These are phyloP conservation scores for Cichlasoma orientale DNA, from an alignment of 2,797 vertebrate genomes.

Conservation along the genomic window DNA sequence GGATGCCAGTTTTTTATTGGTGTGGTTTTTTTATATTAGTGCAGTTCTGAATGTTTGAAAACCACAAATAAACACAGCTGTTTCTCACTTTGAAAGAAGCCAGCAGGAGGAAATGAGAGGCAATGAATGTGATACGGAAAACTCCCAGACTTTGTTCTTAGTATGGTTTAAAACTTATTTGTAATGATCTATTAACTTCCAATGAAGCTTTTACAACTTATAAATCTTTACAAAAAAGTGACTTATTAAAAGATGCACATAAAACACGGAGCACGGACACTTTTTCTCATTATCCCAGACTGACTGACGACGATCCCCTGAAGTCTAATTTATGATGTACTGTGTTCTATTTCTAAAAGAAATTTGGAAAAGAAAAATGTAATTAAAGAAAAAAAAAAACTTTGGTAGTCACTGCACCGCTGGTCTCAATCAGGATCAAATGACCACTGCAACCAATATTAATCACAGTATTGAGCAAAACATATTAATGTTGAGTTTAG, in stretches of 20 bases:
- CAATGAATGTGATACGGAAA: neutral
- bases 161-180: neutral
- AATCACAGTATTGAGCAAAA: neutral
- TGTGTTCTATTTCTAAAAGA: neutral
- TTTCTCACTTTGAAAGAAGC: neutral
- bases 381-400: neutral
- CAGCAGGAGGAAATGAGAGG: neutral
- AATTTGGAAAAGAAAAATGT: neutral
- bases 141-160: neutral
- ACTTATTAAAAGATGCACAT: neutral
- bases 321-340: neutral
- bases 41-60: neutral
- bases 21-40: neutral
- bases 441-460: slow-evolving; percentile 15
- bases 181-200: neutral
- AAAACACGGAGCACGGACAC: neutral
- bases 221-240: neutral
- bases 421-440: slow-evolving; percentile 27
- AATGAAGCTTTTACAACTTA: neutral
- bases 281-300: neutral
- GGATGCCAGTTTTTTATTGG: neutral
- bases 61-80: neutral
- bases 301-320: neutral
- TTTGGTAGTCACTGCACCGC: neutral
- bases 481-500: slow-evolving; percentile 18